Conservation (phyloP, 2,888 invertebrate genomes). For the Parochlus steinenii region DNA sequence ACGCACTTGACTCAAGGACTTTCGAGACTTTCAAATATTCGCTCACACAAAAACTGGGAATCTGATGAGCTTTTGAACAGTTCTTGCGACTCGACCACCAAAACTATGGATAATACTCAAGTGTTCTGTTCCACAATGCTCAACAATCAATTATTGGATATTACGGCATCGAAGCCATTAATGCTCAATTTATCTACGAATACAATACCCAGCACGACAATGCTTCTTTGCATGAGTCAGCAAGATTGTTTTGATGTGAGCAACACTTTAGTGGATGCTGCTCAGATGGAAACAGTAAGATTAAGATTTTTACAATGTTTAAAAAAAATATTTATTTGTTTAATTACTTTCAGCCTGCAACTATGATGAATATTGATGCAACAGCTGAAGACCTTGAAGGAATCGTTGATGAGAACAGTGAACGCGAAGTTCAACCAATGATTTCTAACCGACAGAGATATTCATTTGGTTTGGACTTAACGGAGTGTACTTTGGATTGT, state of each 20-base stretch:
- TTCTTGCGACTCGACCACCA: neutral
- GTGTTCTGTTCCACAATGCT: conserved; percentile 25
- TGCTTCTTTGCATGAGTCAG: conserved; percentile 23
- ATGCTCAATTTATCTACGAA: conserved; percentile 24
- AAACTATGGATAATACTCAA: neutral
- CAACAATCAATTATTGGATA: conserved; percentile 13
- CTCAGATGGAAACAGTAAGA: too few species aligned
- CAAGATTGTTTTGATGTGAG: conserved; percentile 14
- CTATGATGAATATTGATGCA: conserved; percentile 21
- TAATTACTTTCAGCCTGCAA: conserved; percentile 16
- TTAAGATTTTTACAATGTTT: too few species aligned
- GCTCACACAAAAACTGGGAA: conserved; percentile 8
- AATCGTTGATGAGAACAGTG: conserved; percentile 7
- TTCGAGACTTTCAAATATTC: conserved; percentile 3
- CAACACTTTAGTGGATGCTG: conserved; percentile 12
- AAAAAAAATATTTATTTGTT: too few species aligned
- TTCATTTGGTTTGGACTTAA: conserved; percentile 28
- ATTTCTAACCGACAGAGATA: conserved; percentile 17
- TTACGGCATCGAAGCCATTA: conserved; percentile 22
- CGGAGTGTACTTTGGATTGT: conserved; percentile 26
- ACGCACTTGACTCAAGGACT: conserved; percentile 2
- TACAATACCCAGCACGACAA: conserved; percentile 18
- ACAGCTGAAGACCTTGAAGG: conserved; percentile 17
- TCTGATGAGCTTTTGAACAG: too few species aligned
- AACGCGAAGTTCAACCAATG: neutral